phyloP scores from a whole-genome alignment of 2,797 vertebrate species.

The Uromys caudimaculatus region DNA sequence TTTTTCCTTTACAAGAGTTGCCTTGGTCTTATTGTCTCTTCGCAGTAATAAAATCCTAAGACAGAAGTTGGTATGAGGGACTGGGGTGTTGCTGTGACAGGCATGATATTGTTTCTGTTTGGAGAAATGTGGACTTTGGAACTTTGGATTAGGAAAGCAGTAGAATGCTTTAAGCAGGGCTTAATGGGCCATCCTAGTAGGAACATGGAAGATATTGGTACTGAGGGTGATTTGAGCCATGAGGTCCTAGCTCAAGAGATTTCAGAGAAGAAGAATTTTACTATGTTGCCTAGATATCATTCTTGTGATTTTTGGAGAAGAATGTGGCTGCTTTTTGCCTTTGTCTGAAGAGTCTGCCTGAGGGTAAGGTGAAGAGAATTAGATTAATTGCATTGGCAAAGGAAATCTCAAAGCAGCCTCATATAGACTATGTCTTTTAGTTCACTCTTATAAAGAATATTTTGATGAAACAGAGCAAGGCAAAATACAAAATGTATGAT shows the following conservation, averaged over 20 bases:
- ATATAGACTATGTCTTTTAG: not conserved
- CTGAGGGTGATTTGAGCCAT: not conserved
- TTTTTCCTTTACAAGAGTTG: not conserved
- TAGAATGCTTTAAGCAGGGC: not conserved
- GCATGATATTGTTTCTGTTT: not conserved
- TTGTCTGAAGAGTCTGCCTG: not conserved
- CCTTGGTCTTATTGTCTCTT: not conserved
- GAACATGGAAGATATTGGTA: not conserved
- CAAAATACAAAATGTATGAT: not conserved
- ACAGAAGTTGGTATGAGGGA: not conserved
- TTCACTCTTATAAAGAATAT: not conserved
- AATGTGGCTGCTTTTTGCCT: not conserved
- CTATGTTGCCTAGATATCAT: not conserved
- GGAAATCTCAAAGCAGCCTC: not conserved
- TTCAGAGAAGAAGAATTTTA: not conserved
- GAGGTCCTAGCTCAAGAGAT: not conserved
- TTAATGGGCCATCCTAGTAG: not conserved
- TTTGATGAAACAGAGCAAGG: not conserved
- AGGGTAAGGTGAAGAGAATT: not conserved
- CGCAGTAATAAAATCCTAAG: not conserved
- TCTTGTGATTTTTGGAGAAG: not conserved
- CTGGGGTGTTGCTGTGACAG: not conserved
- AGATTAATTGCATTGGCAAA: not conserved
- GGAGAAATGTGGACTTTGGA: not conserved
- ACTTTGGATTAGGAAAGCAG: not conserved